Conservation (phyloP, 1,140 invertebrate genomes). For the Diachasmimorpha longicaudata region DNA sequence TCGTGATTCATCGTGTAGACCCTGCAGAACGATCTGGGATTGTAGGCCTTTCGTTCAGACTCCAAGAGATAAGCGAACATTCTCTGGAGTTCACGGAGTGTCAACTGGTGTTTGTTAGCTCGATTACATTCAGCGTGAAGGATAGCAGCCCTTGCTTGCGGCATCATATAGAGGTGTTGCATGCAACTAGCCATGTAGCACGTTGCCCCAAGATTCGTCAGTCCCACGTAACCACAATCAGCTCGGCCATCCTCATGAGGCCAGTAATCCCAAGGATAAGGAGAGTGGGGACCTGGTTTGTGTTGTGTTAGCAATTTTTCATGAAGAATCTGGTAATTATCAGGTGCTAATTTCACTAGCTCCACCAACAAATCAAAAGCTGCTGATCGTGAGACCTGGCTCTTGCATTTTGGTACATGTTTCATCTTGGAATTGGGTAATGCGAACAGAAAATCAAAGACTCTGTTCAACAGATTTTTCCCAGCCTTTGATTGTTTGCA, state of each 20-base stretch:
- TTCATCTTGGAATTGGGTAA: slow-evolving; percentile 83
- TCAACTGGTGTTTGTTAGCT: slow-evolving; percentile 79
- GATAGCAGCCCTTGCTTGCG: slow-evolving; percentile 84
- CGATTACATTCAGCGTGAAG: slow-evolving; percentile 71
- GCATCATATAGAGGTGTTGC: slow-evolving; percentile 97
- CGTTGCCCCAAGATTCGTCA: slow-evolving; percentile 93
- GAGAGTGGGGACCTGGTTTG: slow-evolving; percentile 80
- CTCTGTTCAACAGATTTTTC: slow-evolving; percentile 73
- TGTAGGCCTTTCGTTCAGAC: slow-evolving; percentile 93
- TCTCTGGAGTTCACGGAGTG: slow-evolving; percentile 84
- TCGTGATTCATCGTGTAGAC: slow-evolving; percentile 97
- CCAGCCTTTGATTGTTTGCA: slow-evolving; percentile 85
- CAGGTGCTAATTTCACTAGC: slow-evolving; percentile 79
- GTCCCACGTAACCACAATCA: slow-evolving; percentile 92
- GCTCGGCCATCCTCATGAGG: slow-evolving; percentile 92
- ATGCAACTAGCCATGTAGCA: slow-evolving; percentile 98
- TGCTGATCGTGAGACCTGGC: slow-evolving; percentile 82
- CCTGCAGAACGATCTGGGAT: slow-evolving; percentile 93
- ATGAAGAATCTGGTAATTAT: slow-evolving; percentile 87
- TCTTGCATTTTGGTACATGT: slow-evolving; percentile 92
- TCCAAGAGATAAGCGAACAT: slow-evolving; percentile 96
- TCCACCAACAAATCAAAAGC: slow-evolving; percentile 91
- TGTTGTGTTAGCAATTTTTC: slow-evolving; percentile 85
- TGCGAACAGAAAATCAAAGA: slow-evolving; percentile 90
- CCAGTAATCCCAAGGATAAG: slow-evolving; percentile 97